phyloP scores from a whole-genome alignment of 2,797 vertebrate species.

The Tokudaia muenninki region DNA sequence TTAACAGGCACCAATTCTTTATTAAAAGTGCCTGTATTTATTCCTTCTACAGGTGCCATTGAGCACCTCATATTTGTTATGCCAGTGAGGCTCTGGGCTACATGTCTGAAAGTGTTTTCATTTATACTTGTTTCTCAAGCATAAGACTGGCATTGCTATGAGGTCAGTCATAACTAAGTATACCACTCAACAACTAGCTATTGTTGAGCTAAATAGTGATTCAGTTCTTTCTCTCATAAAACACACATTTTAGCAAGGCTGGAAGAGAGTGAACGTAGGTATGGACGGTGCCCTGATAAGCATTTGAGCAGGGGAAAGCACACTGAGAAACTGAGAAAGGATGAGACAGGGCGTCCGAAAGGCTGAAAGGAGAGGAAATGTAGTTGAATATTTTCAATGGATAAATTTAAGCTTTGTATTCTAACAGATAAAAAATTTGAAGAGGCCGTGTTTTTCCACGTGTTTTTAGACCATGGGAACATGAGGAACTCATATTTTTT shows the following conservation, averaged over 20 bases:
- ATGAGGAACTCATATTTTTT: not conserved
- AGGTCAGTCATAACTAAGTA: not conserved
- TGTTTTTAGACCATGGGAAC: not conserved
- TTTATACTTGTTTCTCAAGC: conserved; percentile 25
- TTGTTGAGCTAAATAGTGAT: not conserved
- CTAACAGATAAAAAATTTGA: not conserved
- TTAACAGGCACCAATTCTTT: conserved; percentile 19
- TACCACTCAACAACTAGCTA: not conserved
- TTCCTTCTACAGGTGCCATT: not conserved
- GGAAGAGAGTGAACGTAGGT: not conserved
- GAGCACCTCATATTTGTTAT: conserved; percentile 21
- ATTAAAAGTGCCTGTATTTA: not conserved
- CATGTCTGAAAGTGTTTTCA: conserved; percentile 38
- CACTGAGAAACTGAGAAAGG: not conserved
- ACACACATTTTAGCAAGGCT: not conserved
- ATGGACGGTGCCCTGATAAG: not conserved
- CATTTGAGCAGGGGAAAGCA: not conserved
- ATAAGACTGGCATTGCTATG: not conserved
- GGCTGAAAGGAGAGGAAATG: not conserved
- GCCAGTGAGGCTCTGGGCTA: not conserved
- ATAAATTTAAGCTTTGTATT: conserved; percentile 12
- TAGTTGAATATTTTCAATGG: conserved; percentile 19
- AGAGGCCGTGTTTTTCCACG: not conserved
- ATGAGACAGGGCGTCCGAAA: not conserved
- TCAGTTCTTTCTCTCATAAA: not conserved